A percentile compares a stretch with the other conserved stretches of the same genome.
phyloP scores from a whole-genome alignment of 2,888 invertebrate species.

The Pyralis farinalis region DNA sequence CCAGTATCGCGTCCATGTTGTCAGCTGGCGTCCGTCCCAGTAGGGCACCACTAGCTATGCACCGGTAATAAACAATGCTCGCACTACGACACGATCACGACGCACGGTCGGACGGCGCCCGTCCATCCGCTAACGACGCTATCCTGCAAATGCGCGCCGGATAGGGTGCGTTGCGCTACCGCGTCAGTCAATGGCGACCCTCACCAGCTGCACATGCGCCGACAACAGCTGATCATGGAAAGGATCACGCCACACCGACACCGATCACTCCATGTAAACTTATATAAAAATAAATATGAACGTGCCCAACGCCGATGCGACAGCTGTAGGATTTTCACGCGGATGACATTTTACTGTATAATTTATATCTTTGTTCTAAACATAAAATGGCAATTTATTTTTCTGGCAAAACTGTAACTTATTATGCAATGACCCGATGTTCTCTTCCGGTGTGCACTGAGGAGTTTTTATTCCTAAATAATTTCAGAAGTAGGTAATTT shows the following conservation, averaged over 20 bases:
- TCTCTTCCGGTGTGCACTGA: no score
- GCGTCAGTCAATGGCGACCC: constrained; percentile 52
- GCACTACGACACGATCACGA: constrained; percentile 36
- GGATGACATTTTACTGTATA: constrained; percentile 19
- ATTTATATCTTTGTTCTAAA: constrained; percentile 28
- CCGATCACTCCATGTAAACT: constrained; percentile 42
- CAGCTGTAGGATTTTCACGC: constrained; percentile 25
- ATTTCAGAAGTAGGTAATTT: no score
- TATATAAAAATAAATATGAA: constrained; percentile 22
- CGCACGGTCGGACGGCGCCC: constrained; percentile 33
- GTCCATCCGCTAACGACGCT: constrained; percentile 41
- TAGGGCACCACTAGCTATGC: constrained; percentile 51
- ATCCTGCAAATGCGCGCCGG: constrained; percentile 22
- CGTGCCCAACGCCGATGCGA: constrained; percentile 16
- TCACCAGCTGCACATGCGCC: constrained; percentile 70
- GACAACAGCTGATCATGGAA: constrained; percentile 66
- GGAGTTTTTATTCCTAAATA: no score
- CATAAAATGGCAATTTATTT: constrained; percentile 18
- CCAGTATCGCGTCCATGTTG: constrained; percentile 77
- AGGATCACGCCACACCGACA: constrained; percentile 42
- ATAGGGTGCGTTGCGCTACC: constrained; percentile 27
- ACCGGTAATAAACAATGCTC: constrained; percentile 39
- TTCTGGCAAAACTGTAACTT: constrained; percentile 11
- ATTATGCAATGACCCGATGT: no score
- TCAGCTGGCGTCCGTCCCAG: constrained; percentile 66